Evolutionary conservation across 1,140 invertebrate species (phyloP), one percentile per base, ranked within the genome.

Genomic region (Drosophila funebris): DNA sequence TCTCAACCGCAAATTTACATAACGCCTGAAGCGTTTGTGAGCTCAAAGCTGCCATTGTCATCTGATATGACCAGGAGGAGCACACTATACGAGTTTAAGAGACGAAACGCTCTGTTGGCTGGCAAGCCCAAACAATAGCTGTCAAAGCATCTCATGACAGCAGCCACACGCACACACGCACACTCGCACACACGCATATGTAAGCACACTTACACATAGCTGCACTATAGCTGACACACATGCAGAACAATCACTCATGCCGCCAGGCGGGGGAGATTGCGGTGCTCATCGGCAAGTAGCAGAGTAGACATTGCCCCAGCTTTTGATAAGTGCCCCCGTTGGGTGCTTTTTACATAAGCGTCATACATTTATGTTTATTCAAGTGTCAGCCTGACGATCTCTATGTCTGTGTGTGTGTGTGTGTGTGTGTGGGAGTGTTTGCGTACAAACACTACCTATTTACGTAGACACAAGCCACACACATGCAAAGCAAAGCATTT

Each of bases 321-420:
- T 61, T 52, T 36, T 61, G 78, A 66, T 82, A 82, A 82, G 78
- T 78, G 79, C 79, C 74, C 74, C 79, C 79, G 79, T 83, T 83
- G 78, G 78, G 79, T 83, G 79, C 70, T 83, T 82, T 82, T 82
- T 83, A 63, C 79, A 82, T 83, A 83, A 82, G 81, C 78, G 70
- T 66, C 70, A 70, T 82, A 74, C 78, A 82, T 83, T 82, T 82
- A 82, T 82, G 79, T 82, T 78, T 82, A 83, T 78, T 83, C 78
- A 82, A 83, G 78, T 81, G 78, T 63, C 58, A 67, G 76, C 52
- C 54, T 62, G 73, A 22, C 36, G 52, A 37, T 60, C 54, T 33
- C 9, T 33, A 11, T 66, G 60, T 29, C 20, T 50, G 39, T 37
- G 37, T 46, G 48, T 11, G 33, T 56, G 33, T 60, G 48, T 54